phyloP scores from a whole-genome alignment of 2,888 invertebrate species.

The Heterodera filipjevi region DNA sequence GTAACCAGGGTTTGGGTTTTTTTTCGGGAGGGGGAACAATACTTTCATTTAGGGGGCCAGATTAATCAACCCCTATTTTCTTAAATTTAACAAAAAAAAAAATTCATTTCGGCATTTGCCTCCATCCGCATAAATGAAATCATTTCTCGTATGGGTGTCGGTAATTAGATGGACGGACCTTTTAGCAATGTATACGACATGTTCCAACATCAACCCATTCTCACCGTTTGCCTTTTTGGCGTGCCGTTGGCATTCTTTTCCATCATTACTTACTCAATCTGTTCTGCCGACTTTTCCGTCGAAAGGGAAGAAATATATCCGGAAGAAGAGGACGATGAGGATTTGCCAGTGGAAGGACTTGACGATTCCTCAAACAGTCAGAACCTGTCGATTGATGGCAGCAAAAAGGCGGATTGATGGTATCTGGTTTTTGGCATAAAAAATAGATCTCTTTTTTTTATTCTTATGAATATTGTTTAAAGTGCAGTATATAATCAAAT shows the following conservation, averaged over 20 bases:
- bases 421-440: background rate
- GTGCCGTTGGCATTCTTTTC: constrained; percentile 89
- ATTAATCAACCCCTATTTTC: too few relatives aligned
- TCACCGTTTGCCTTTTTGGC: constrained; percentile 90
- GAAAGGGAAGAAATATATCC: constrained; percentile 64
- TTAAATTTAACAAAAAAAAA: too few relatives aligned
- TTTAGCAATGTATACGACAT: constrained; percentile 46
- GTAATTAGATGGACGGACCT: too few relatives aligned
- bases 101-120: background rate
- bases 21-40: too few relatives aligned
- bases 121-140: background rate
- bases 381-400: background rate
- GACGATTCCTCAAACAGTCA: background rate
- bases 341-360: background rate
- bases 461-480: background rate
- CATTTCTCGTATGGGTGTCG: too few relatives aligned
- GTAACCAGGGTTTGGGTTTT: too few relatives aligned
- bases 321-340: constrained; percentile 51
- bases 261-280: constrained; percentile 90
- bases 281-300: constrained; percentile 83
- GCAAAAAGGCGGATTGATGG: constrained; percentile 18
- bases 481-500: too few relatives aligned
- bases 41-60: too few relatives aligned
- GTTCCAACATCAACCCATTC: constrained; percentile 73
- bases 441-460: background rate